Conservation (phyloP, 2,888 invertebrate genomes). For the Lithodes maja region DNA sequence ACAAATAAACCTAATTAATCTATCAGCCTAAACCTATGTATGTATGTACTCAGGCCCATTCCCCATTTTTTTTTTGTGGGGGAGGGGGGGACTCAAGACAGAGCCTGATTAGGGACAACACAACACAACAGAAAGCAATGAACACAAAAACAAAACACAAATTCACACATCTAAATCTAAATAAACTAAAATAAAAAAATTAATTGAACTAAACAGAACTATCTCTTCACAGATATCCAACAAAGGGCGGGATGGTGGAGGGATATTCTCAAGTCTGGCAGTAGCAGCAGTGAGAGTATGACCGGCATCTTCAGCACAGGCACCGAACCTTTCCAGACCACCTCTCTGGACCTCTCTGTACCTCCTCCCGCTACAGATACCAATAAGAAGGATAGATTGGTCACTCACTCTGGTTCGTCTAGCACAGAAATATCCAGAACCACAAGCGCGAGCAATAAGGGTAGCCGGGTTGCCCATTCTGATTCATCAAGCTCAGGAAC, state of each 20-base stretch:
- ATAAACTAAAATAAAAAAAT: not conserved
- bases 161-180: too few relatives aligned
- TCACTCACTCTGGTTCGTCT: not conserved
- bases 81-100: too few relatives aligned
- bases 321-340: not conserved
- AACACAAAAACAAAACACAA: too few relatives aligned
- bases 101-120: too few relatives aligned
- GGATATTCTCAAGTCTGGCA: not conserved
- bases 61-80: too few relatives aligned
- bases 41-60: too few relatives aligned
- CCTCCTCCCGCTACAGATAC: not conserved
- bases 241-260: not conserved
- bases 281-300: slow-evolving; percentile 2
- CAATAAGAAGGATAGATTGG: not conserved
- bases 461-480: too few relatives aligned
- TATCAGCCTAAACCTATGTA: too few relatives aligned
- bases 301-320: not conserved
- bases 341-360: not conserved
- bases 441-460: not conserved
- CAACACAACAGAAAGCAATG: too few relatives aligned
- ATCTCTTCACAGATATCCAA: not conserved
- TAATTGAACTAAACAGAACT: not conserved
- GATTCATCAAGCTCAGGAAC: too few relatives aligned
- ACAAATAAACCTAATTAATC: too few relatives aligned
- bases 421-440: not conserved